Base-by-base conservation (phyloP, 1,140 invertebrate species). In the Popillia japonica region DNA sequence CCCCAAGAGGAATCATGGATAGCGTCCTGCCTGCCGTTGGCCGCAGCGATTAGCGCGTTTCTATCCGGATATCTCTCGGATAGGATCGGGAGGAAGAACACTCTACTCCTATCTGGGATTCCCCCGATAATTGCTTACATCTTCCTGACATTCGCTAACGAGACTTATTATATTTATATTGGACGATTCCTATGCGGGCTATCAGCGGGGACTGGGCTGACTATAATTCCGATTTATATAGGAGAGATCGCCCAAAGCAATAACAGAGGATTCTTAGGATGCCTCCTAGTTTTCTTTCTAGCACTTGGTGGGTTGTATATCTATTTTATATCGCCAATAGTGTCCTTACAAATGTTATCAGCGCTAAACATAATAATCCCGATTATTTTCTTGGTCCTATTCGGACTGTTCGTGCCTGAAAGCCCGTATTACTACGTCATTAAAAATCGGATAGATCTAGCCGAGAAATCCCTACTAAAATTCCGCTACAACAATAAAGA, bases 11-110 rank as follows among this genome's bases (percentile, higher is more conserved):
- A 87, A 59, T 93, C 95, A 0, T 96, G 94, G 94, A 93, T 97
- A 78, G 93, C 93, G 0, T 94, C 94, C 0, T 86, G 96, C 10
- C 87, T 96, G 76, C 91, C 94, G 0, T 82, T 97, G 11, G 95
- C 95, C 7, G 94, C 94, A 40, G 88, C 94, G n/a, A 81, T 93
- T 59, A 94, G 88, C 8, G 48, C 78, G 0, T 20, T 77, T n/a
- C 0, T 42, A 42, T 17, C 76, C 7, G 76, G 76, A 55, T 44
- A 40, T 2, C 17, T 72, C n/a, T 6, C 22, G 6, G 76, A 68
- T 20, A 68, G 11, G 42, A 77, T 77, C 34, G 76, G 76, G 20
- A 72, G 76, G 27, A 77, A 77, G 27, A 72, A 44, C 17, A 20
- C 40, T 9, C 11, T 77, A 7, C 17, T 76, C 17, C 14, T 44